Base-by-base conservation (phyloP, 2,888 invertebrate species). In the Agrochola litura region DNA sequence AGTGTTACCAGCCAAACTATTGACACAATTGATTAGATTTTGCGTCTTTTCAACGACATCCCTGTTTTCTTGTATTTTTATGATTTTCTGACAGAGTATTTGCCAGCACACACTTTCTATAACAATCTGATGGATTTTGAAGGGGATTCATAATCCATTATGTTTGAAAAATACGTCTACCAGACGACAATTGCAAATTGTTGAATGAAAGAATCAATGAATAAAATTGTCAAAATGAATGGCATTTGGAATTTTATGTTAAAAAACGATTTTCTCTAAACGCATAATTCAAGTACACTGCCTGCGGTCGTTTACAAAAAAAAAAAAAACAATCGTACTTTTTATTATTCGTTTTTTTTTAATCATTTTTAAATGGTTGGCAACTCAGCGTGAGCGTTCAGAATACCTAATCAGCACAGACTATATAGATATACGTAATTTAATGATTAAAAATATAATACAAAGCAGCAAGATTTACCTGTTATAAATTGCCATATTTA, bases 301-400 rank as follows among this genome's bases (percentile, higher is more conserved):
- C 5, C 19, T 9, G 30, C 1, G 30, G 6, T 9, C 1, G 63
- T 56, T 25, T 6, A 2, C 22, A 0, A 9, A 22, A 22, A 22
- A 52, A 52, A 52, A 49, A 49, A 16, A 30, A 30, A 30, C 30
- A 30, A 30, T 30, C 30, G 30, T 30, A 46, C 3, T 37, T 37
- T 1, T 37, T 37, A 37, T 37, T 37, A 3, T 2, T 37, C 37
- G n/a, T n/a, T 37, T 37, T 37, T 37, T 37, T 37, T 37, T 3
- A 37, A 37, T 37, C 37, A 37, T 37, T 3, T 37, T 37, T 37
- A 37, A 3, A 37, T 37, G 16, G 1, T 25, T 83, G 78, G 78
- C 78, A 79, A 77, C 83, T 54, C 58, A 22, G 19, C 14, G n/a
- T 19, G 41, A 16, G n/a, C 82, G 82, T 77, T 77, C 77, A 49